A percentile compares a stretch with the other conserved stretches of the same genome.
Conservation (phyloP, 1,140 invertebrate species). For the Calycopis cecrops region DNA sequence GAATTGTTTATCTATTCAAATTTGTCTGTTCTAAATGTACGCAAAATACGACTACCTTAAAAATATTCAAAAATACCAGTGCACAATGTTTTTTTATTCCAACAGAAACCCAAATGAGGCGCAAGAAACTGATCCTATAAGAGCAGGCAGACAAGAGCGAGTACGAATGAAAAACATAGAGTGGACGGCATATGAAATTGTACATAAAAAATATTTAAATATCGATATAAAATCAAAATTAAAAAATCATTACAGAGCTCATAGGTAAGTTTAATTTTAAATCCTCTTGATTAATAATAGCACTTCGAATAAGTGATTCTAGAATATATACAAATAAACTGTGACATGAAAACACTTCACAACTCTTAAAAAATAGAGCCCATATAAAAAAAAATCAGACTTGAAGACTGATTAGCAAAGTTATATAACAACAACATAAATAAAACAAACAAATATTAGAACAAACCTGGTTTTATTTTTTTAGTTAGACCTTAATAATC, state of each 20-base stretch:
- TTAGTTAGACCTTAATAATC: too few relatives aligned
- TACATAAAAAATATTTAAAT: conserved; percentile 94
- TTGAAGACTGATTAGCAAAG: too few relatives aligned
- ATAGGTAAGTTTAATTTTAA: conserved; percentile 63
- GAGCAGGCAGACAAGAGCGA: conserved; percentile 82
- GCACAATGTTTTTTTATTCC: conserved; percentile 8
- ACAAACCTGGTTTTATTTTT: too few relatives aligned
- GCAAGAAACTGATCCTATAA: conserved; percentile 79
- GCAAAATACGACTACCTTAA: too few relatives aligned
- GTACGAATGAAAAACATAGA: conserved; percentile 88
- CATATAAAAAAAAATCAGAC: too few relatives aligned
- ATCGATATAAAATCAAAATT: conserved; percentile 92
- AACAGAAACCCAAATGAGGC: conserved; percentile 92
- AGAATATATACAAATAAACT: too few relatives aligned
- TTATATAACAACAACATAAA: too few relatives aligned
- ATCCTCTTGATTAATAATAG: conserved; percentile 6
- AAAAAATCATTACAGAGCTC: conserved; percentile 95
- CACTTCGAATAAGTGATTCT: too few relatives aligned
- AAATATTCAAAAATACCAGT: conserved; percentile 12
- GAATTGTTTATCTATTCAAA: background rate
- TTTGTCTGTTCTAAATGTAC: too few relatives aligned
- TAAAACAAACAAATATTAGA: too few relatives aligned
- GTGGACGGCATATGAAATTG: conserved; percentile 93
- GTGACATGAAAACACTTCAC: too few relatives aligned
- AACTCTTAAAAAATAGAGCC: too few relatives aligned